Percentiles rank a stretch among this genome's conserved stretches.
phyloP scores from a whole-genome alignment of 1,140 invertebrate species.

The Bombus consobrinus region DNA sequence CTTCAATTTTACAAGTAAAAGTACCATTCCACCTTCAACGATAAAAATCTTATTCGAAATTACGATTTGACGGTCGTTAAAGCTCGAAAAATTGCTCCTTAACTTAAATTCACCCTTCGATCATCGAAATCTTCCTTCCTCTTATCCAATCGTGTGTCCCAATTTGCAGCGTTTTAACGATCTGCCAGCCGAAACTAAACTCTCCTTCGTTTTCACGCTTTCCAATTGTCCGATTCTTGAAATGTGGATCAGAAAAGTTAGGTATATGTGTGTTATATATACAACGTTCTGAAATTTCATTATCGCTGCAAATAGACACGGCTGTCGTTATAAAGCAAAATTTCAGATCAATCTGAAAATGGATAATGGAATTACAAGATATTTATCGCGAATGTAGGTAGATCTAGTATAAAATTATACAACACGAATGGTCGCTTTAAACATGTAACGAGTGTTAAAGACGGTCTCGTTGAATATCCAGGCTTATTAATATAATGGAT shows the following conservation, averaged over 20 bases:
- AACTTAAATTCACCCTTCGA: not conserved
- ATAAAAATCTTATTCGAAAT: not conserved
- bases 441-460: too few relatives aligned
- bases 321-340: too few relatives aligned
- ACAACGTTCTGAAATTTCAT: not conserved
- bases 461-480: too few relatives aligned
- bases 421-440: too few relatives aligned
- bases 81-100: not conserved
- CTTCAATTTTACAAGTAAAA: not conserved
- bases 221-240: too few relatives aligned
- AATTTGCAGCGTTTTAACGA: slow-evolving; percentile 16
- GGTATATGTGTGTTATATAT: not conserved
- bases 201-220: not conserved
- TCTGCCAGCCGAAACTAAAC: not conserved
- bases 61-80: not conserved
- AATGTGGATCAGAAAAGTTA: too few relatives aligned
- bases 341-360: too few relatives aligned
- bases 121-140: not conserved
- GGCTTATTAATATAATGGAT: too few relatives aligned
- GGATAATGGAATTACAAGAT: not conserved
- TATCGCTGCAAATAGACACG: not conserved
- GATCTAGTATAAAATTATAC: too few relatives aligned
- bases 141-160: not conserved
- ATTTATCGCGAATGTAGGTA: not conserved
- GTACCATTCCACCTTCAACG: not conserved